Conservation (phyloP, 2,888 invertebrate genomes). For the Chouioia cunea region DNA sequence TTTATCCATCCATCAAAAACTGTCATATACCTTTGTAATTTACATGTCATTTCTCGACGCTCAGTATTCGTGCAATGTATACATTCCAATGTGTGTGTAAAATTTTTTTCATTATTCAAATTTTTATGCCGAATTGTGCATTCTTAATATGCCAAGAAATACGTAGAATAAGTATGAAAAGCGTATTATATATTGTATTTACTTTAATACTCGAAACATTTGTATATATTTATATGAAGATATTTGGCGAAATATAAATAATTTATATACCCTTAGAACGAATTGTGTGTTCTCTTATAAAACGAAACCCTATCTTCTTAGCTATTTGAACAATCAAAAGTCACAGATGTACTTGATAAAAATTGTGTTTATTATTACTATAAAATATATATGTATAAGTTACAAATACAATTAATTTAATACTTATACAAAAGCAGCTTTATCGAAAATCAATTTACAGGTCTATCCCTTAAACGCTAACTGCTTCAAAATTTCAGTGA, state of each 20-base stretch:
- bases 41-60: conserved; percentile 57
- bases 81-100: conserved; percentile 60
- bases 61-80: conserved; percentile 66
- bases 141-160: conserved; percentile 61
- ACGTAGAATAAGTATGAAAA: conserved; percentile 56
- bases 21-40: conserved; percentile 49
- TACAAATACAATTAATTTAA: conserved; percentile 65
- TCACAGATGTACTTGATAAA: conserved; percentile 54
- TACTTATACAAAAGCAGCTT: conserved; percentile 58
- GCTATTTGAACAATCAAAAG: conserved; percentile 12
- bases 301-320: not conserved
- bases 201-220: conserved; percentile 63
- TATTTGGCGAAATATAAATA: conserved; percentile 66
- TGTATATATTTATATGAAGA: conserved; percentile 67
- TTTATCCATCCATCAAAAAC: conserved; percentile 48
- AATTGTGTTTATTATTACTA: conserved; percentile 61
- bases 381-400: conserved; percentile 68
- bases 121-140: conserved; percentile 51
- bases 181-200: conserved; percentile 52
- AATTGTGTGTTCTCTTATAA: not conserved
- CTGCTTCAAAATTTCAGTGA: conserved; percentile 14
- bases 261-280: conserved; percentile 63
- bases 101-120: conserved; percentile 45
- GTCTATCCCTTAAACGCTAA: conserved; percentile 45
- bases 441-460: conserved; percentile 52